Percentiles rank a stretch among this genome's conserved stretches.
Evolutionary conservation across 2,797 vertebrate genomes (phyloP).

Genomic region (Xiphorhynchus erythropygius): DNA sequence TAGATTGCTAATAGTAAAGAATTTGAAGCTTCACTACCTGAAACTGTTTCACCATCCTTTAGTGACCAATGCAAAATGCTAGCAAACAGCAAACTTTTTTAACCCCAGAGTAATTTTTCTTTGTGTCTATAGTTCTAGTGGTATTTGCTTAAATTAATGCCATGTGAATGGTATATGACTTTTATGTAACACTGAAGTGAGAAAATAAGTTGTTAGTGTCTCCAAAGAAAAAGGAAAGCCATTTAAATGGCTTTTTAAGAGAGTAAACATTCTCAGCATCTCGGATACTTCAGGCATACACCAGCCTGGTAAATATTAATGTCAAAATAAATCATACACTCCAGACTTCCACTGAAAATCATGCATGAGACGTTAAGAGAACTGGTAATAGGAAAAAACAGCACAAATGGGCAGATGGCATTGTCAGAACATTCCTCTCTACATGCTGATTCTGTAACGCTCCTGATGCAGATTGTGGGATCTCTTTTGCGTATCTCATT

Average conservation of each 20-base stretch:
- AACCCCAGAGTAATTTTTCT: neutral
- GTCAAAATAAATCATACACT: slow-evolving; percentile 51
- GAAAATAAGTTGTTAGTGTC: neutral
- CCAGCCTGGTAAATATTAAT: slow-evolving; percentile 37
- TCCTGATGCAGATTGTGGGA: neutral
- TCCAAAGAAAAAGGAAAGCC: neutral
- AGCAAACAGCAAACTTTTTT: neutral
- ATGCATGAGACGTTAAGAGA: slow-evolving; percentile 22
- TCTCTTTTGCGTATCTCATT: neutral
- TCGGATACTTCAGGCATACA: neutral
- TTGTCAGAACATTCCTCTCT: slow-evolving; percentile 51
- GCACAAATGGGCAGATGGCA: slow-evolving; percentile 60
- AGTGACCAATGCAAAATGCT: neutral
- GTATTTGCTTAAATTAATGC: neutral
- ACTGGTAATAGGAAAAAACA: neutral
- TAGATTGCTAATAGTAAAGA: neutral
- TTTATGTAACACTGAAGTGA: neutral
- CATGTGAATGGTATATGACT: neutral
- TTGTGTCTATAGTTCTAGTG: neutral
- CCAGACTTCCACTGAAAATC: slow-evolving; percentile 39
- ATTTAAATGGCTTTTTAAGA: neutral
- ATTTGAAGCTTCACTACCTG: neutral
- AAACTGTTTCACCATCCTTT: neutral
- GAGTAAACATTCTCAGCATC: neutral
- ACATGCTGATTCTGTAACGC: slow-evolving; percentile 24